Evolutionary conservation across 2,888 invertebrate genomes (phyloP), one percentile per base, ranked within the genome.

Genomic region (Ochlodes sylvanus): DNA sequence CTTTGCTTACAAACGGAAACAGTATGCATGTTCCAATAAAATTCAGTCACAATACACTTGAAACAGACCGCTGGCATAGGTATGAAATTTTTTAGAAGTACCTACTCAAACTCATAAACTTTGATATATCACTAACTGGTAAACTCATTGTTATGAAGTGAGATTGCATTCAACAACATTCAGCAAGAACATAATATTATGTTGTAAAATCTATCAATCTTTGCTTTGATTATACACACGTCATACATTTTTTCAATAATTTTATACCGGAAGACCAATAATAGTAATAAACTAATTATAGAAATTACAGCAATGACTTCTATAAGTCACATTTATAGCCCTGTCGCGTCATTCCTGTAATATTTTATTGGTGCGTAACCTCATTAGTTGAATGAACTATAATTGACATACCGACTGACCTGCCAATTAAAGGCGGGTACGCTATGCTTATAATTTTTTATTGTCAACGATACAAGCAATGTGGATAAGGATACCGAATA

Each of bases 381-480:
- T 86, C 86, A 87, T 91, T 88, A 89, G 88, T 87, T 85, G 89
- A 88, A 90, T 81, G 88, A 86, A 90, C 89, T 87, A 83, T 86
- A 92, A 90, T 92, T 92, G 92, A 92, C 92, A 89, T 88, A 87
- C 89, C 85, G 92, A 88, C 90, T 92, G 92, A 92, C 92, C 92
- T 84, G 80, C 80, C 91, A 92, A 92, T 92, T 92, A 91, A 83
- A 84, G 79, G 74, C 70, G 74, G 77, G 83, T 79, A 82, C 82
- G 80, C 7, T 38, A 34, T 57, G 19, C 55, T 65, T 44, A 56
- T 64, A 55, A 32, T 38, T 56, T 64, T 52, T 64, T 44, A 17
- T 56, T 27, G 7, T 34, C 56, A 44, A 64, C 56, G 14, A 15
- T 54, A 54, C 54, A 41, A 34, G 10, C 9, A 15, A 34, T 55